phyloP scores from a whole-genome alignment of 2,113 vertebrate genomes.

The Nothoprocta pentlandii region DNA sequence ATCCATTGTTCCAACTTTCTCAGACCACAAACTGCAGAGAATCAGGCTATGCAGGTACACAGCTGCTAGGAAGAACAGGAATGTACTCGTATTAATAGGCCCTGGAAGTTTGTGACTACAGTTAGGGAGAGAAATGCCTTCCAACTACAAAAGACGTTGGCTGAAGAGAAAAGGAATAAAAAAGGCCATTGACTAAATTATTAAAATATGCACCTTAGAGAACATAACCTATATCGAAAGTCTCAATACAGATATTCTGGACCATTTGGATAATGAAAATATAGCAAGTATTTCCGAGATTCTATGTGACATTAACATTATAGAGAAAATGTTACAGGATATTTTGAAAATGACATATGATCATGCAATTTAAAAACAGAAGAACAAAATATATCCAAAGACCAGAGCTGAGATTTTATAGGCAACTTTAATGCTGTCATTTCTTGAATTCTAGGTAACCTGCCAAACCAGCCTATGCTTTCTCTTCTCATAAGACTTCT shows the following conservation, averaged over 20 bases:
- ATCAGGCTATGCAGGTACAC: background rate
- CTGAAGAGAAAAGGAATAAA: background rate
- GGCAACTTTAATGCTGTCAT: background rate
- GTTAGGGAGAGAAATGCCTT: background rate
- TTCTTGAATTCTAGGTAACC: background rate
- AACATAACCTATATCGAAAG: background rate
- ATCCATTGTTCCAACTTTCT: background rate
- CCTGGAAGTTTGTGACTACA: background rate
- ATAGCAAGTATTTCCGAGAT: background rate
- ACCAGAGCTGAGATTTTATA: background rate
- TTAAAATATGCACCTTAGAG: background rate
- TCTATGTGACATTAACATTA: background rate
- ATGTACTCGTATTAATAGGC: accelerated
- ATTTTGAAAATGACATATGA: background rate
- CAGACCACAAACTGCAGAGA: background rate
- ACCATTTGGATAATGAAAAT: background rate
- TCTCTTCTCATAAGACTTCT: background rate
- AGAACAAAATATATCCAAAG: background rate
- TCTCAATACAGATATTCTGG: background rate
- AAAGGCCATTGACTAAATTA: background rate
- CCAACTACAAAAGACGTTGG: background rate
- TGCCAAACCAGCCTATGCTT: background rate
- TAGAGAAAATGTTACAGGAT: background rate
- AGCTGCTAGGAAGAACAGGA: background rate
- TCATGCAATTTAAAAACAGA: background rate